These are phyloP conservation scores for Parapsyche elsis DNA, from an alignment of 1,140 invertebrate species.

Conservation along the genomic window DNA sequence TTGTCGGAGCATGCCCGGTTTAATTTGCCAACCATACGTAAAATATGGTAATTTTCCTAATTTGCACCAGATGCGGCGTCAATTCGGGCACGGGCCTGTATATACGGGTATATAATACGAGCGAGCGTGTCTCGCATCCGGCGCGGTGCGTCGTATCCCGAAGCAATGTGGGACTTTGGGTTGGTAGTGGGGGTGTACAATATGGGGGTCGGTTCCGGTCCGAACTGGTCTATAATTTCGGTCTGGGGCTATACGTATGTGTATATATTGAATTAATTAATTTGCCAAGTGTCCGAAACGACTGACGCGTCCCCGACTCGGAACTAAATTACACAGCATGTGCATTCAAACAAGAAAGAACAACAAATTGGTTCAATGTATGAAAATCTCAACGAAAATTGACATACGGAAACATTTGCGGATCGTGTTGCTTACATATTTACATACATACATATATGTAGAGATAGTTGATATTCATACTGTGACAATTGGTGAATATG, in stretches of 20 bases:
- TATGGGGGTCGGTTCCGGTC: background rate
- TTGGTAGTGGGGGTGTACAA: too few relatives aligned
- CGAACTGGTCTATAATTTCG: conserved; percentile 35
- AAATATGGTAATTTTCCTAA: conserved; percentile 55
- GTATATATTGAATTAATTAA: conserved; percentile 41
- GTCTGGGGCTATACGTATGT: background rate
- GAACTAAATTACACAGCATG: background rate
- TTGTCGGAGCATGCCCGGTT: conserved; percentile 35
- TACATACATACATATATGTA: too few relatives aligned
- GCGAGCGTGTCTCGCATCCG: background rate
- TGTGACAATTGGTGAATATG: too few relatives aligned
- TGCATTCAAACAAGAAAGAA: too few relatives aligned
- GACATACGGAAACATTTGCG: too few relatives aligned
- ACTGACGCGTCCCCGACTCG: background rate
- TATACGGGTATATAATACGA: background rate
- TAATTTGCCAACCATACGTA: conserved; percentile 51
- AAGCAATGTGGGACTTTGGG: too few relatives aligned
- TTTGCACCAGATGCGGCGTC: conserved; percentile 53
- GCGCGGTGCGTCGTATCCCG: background rate
- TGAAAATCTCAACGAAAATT: too few relatives aligned
- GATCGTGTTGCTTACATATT: too few relatives aligned
- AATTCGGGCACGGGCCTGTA: conserved; percentile 38
- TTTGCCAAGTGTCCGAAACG: conserved; percentile 37
- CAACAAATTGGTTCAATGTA: too few relatives aligned
- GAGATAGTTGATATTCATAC: too few relatives aligned